Evolutionary conservation across 1,140 invertebrate genomes (phyloP).

Genomic region (Anadara kagoshimensis): DNA sequence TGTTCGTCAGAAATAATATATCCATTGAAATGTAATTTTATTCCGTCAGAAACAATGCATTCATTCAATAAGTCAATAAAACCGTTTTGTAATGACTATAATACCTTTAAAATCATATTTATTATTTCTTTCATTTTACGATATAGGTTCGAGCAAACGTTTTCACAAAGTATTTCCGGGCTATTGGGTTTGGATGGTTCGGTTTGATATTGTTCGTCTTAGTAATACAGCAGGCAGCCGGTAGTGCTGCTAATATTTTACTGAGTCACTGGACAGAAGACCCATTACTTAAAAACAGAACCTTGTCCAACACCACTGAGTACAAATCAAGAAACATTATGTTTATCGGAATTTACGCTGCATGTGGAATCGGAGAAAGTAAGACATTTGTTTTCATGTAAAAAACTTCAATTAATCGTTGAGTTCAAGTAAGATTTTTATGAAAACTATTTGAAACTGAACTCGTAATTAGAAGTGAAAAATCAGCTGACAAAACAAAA

Average conservation of each 20-base stretch:
- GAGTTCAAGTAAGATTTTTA: not conserved
- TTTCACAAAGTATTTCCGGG: not conserved
- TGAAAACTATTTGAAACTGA: not conserved
- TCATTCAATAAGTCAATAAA: no score
- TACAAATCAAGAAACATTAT: not conserved
- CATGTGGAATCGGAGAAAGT: not conserved
- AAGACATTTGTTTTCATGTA: not conserved
- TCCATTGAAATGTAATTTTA: no score
- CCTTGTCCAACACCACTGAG: not conserved
- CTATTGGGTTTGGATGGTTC: not conserved
- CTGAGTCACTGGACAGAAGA: constrained; percentile 2
- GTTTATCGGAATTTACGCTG: not conserved
- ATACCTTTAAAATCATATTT: no score
- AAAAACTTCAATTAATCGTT: not conserved
- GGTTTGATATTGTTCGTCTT: not conserved
- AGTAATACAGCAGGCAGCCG: not conserved
- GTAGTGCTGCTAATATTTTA: not conserved
- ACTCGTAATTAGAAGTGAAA: not conserved
- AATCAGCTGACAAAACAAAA: not conserved
- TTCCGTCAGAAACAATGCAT: no score
- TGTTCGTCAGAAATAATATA: no score
- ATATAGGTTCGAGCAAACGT: not conserved
- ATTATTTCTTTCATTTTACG: not conserved
- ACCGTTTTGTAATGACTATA: no score
- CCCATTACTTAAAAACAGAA: not conserved